Evolutionary conservation across 2,113 vertebrate genomes (phyloP), one percentile per base, ranked within the genome.

Genomic region (Anolis carolinensis): DNA sequence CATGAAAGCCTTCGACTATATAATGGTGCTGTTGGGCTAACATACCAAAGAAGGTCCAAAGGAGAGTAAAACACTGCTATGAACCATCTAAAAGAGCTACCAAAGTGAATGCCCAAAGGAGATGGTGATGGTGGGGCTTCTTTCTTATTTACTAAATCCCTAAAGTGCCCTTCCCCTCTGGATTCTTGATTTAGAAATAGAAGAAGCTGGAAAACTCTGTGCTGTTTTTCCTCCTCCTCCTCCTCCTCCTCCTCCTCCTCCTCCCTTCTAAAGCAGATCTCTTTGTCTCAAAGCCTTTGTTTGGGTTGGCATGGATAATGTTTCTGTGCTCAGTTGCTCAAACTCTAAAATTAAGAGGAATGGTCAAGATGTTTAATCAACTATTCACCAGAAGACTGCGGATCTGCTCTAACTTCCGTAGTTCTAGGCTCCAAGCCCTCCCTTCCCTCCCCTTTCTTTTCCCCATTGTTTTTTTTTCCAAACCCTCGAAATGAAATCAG

Each of bases 401-500:
- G 83, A 83, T 90, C 90, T 89, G 92, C 88, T 94, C 89, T 91
- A 36, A 86, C 92, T 90, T 91, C 81, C 89, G 81, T 67, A 89
- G 92, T 36, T 87, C 67, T 89, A 73, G 88, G 85, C 6, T 2
- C 88, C 78, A 73, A 92, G 92, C 94, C 93, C 90, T 92, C 88
- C 90, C 83, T 39, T 74, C 87, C 82, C 85, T 89, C 86, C 86
- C 82, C 48, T 88, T 68, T 30, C 92, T 87, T 91, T 90, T 88
- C 90, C 90, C 89, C 90, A 94, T 96, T 95, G 93, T 95, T 71
- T 30, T 59, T 59, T 59, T 59, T 59, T 59, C 16, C 3, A 59
- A 59, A 25, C 32, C 1, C 52, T 34, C 93, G 85, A 95, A 96
- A 97, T 96, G 91, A 96, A 96, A 97, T 96, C 96, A 93, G 80